Base-by-base conservation (phyloP, 2,888 invertebrate species). In the Azorinus chamasolen region DNA sequence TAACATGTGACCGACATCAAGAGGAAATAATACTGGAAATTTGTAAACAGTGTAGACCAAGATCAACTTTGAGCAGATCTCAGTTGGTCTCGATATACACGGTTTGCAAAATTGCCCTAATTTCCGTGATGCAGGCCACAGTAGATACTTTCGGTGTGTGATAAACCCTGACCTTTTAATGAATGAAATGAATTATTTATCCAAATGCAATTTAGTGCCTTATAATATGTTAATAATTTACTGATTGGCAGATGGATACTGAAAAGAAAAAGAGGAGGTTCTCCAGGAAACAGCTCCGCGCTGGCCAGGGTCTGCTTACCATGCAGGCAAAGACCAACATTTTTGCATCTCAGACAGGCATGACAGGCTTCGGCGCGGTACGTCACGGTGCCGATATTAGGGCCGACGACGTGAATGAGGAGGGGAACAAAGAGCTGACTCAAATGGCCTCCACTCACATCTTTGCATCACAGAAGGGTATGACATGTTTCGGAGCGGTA, bases 401-500 rank as follows among this genome's bases (percentile, higher is more conserved):
- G 22, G 85, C 89, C 32, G 92, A 92, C 61, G 90, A 91, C 45
- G 69, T 87, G 59, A 64, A 71, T n/a, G 80, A 83, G 45, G 90
- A 86, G 20, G 89, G 91, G 12, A 83, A 89, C 25, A 85, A 83
- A 2, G 62, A 88, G 16, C 88, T 92, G 20, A 87, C 91, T 18
- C 84, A 91, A n/a, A 91, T 92, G 80, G 88, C 91, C 8, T 90
- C 91, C 14, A 90, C 90, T 18, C 91, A 92, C 84, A 92, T 91
- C 77, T 88, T 85, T 43, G 92, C 91, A 39, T 88, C 89, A 41
- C 92, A 92, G 78, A 57, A 83, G 12, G 92, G 92, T n/a, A 70
- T 70, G 70, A 54, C 55, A 12, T 54, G 62, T 41, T 70, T 55
- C 57, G 70, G 70, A 8, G 70, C 70, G 16, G 70, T 70, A 0